A percentile compares a stretch with the other conserved stretches of the same genome.
These are phyloP conservation scores for Prionailurus viverrinus DNA, from an alignment of 2,113 vertebrate species.

Conservation along the genomic window DNA sequence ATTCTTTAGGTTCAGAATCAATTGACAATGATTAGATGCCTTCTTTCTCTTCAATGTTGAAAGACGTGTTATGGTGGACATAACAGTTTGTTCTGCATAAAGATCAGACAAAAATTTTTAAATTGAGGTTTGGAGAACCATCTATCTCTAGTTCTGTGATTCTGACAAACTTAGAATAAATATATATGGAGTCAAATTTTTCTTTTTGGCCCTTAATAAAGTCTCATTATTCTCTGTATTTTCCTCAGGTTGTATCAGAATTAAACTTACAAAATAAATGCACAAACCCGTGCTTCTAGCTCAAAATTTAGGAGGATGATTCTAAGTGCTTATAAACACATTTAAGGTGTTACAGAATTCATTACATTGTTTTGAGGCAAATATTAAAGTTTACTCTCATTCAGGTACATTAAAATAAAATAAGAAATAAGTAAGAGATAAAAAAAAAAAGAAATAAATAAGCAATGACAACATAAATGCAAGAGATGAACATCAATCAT, in stretches of 20 bases:
- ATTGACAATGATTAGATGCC: background rate
- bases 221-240: background rate
- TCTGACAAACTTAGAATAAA: background rate
- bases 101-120: background rate
- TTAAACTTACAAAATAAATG: slow-evolving; percentile 2
- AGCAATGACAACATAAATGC: background rate
- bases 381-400: background rate
- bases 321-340: background rate
- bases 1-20: background rate
- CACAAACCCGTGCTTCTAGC: background rate
- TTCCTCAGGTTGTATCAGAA: background rate
- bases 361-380: background rate
- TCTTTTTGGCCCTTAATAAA: background rate
- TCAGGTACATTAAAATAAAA: background rate
- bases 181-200: background rate
- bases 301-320: background rate
- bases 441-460: background rate
- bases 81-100: background rate
- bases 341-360: background rate
- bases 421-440: background rate
- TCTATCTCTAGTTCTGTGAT: background rate
- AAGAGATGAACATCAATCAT: background rate
- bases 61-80: background rate
- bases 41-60: background rate
- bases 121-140: background rate